These are phyloP conservation scores for Schizothorax lantsangensis DNA, from an alignment of 2,797 vertebrate genomes.

Conservation along the genomic window DNA sequence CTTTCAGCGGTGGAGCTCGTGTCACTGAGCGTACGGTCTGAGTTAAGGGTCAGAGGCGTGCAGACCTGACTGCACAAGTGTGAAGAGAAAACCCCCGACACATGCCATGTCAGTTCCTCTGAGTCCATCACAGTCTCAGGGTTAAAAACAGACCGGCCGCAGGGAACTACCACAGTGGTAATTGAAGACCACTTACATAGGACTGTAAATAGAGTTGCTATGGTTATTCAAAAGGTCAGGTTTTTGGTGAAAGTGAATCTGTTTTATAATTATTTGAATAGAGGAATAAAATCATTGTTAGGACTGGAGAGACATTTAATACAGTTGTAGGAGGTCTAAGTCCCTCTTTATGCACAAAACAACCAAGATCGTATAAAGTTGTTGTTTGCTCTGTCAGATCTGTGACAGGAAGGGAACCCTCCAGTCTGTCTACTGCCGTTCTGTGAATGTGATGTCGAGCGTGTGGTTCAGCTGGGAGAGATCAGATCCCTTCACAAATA, in stretches of 20 bases:
- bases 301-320: not conserved
- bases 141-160: conserved; percentile 42
- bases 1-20: not conserved
- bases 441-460: not conserved
- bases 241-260: not conserved
- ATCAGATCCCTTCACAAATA: conserved; percentile 21
- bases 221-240: conserved; percentile 25
- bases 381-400: not conserved
- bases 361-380: conserved; percentile 10
- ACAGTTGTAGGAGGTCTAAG: not conserved
- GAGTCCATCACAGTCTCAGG: conserved; percentile 24
- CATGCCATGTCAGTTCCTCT: conserved; percentile 31
- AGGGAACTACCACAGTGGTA: not conserved
- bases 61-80: conserved; percentile 31
- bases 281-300: not conserved
- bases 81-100: conserved; percentile 30
- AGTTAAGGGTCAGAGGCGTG: conserved; percentile 44
- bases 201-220: not conserved
- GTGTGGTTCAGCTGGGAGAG: conserved; percentile 24
- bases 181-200: conserved; percentile 10
- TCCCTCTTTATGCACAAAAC: not conserved
- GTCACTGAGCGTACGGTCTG: conserved; percentile 1
- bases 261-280: not conserved
- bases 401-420: conserved; percentile 14
- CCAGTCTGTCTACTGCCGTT: not conserved